Percentiles rank a stretch among this genome's conserved stretches.
These are phyloP conservation scores for Thymelicus lineola DNA, from an alignment of 2,888 invertebrate species.

Conservation along the genomic window DNA sequence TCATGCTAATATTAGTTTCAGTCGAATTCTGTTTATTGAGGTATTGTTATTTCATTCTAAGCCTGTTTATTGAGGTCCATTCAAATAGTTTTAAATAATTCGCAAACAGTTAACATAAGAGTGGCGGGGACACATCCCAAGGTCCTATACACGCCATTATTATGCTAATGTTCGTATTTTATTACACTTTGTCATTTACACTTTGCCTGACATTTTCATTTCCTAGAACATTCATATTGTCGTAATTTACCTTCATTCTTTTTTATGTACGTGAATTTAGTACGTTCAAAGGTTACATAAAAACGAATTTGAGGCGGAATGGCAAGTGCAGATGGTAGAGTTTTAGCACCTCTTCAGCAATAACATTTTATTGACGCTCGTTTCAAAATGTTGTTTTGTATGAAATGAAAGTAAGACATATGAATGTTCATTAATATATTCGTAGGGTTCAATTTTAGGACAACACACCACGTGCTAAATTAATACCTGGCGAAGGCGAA, in stretches of 20 bases:
- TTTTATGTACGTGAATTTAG: conserved; percentile 24
- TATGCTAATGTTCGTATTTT: conserved; percentile 59
- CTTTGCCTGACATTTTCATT: conserved; percentile 52
- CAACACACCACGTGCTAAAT: conserved; percentile 47
- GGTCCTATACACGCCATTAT: conserved; percentile 57
- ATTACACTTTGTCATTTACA: conserved; percentile 51
- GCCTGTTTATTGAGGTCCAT: conserved; percentile 4
- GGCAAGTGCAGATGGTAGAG: background rate
- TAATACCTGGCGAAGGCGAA: conserved; percentile 89
- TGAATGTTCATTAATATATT: conserved; percentile 47
- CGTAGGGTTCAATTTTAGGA: conserved; percentile 34
- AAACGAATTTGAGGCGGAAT: conserved; percentile 19
- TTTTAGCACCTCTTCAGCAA: conserved; percentile 10
- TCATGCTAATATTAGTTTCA: conserved; percentile 38
- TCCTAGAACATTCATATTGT: conserved; percentile 55
- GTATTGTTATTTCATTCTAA: conserved; percentile 38
- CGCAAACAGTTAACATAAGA: conserved; percentile 51
- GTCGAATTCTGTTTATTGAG: conserved; percentile 25
- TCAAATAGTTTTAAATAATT: conserved; percentile 27
- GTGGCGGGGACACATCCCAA: conserved; percentile 50
- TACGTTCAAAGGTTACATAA: conserved; percentile 29
- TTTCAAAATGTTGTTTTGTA: conserved; percentile 6
- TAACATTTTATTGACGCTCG: conserved; percentile 18
- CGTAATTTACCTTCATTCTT: conserved; percentile 36
- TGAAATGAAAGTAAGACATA: conserved; percentile 42